phyloP scores from a whole-genome alignment of 2,113 vertebrate genomes.

The Aegithalos caudatus region DNA sequence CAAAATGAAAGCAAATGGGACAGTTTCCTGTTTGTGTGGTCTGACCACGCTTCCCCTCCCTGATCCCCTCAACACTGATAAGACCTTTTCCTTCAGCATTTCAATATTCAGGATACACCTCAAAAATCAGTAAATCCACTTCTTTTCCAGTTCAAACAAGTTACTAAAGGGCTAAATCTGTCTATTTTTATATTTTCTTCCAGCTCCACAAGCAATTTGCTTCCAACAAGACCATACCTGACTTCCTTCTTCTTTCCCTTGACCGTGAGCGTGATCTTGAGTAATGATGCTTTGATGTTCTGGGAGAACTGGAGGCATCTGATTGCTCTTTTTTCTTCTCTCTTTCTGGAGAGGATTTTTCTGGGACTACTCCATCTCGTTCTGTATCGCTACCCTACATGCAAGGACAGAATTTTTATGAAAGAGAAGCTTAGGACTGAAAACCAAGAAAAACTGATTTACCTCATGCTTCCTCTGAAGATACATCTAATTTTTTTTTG shows the following conservation, averaged over 20 bases:
- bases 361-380: constrained; percentile 76
- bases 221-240: constrained; percentile 64
- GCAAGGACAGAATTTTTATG: not conserved
- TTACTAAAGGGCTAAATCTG: not conserved
- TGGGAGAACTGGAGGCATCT: constrained; percentile 87
- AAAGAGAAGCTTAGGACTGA: not conserved
- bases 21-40: not conserved
- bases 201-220: not conserved
- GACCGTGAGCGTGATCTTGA: constrained; percentile 92
- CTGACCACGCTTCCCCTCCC: fast-evolving
- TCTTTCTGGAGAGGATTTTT: constrained; percentile 79
- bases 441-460: not conserved
- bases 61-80: fast-evolving
- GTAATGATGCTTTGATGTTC: constrained; percentile 88
- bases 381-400: constrained; percentile 86
- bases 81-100: not conserved
- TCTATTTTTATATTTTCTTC: not conserved
- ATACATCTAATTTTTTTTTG: not conserved
- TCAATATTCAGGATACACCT: not conserved
- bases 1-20: not conserved
- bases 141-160: not conserved
- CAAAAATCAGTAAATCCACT: not conserved
- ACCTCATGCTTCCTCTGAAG: not conserved
- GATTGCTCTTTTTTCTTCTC: constrained; percentile 85
- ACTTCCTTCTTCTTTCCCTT: constrained; percentile 83